phyloP scores from a whole-genome alignment of 2,888 invertebrate genomes.

The Resseliella maxima region DNA sequence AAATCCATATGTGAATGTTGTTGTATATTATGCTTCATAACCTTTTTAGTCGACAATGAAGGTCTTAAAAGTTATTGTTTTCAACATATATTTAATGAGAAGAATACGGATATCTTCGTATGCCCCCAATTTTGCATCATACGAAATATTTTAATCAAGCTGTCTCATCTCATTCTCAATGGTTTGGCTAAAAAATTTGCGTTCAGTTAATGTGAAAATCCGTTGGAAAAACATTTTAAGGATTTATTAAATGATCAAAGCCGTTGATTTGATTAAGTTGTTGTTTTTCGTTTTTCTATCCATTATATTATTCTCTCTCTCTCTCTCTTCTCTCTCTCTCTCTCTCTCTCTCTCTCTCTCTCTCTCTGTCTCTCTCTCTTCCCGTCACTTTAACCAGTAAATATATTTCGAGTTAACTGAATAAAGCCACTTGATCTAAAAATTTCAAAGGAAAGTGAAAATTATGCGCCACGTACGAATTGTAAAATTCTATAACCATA shows the following conservation, averaged over 20 bases:
- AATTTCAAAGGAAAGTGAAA: background rate
- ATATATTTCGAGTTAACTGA: background rate
- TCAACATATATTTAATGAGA: background rate
- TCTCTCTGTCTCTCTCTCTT: no score
- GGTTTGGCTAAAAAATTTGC: no score
- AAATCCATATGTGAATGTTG: background rate
- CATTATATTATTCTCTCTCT: no score
- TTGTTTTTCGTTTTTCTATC: no score
- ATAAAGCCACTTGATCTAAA: slow-evolving; percentile 9
- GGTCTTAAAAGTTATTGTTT: background rate
- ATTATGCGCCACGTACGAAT: background rate
- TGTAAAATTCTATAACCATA: background rate
- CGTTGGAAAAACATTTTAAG: background rate
- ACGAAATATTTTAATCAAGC: no score
- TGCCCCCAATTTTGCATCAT: background rate
- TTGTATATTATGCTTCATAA: background rate
- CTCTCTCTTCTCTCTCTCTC: no score
- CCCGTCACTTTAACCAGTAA: no score
- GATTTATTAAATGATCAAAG: slow-evolving; percentile 11
- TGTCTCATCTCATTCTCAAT: no score
- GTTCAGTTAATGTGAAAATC: background rate
- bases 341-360: no score
- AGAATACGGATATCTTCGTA: background rate
- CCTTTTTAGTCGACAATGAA: background rate
- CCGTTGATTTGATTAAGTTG: background rate